These are phyloP conservation scores for Lutjanus erythropterus DNA, from an alignment of 2,113 vertebrate genomes.

Conservation along the genomic window DNA sequence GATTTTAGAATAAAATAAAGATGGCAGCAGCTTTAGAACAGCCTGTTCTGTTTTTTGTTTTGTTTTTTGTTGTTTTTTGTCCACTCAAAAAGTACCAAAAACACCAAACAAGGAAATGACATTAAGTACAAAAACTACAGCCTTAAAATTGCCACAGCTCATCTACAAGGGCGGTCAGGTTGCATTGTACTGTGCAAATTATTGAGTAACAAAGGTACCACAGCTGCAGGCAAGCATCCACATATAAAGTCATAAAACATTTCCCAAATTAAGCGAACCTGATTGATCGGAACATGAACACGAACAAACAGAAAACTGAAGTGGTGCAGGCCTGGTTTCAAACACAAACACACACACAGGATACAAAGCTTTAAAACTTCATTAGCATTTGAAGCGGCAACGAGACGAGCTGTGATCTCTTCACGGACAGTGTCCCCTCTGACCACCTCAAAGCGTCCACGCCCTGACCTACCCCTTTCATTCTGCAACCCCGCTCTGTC, in stretches of 20 bases:
- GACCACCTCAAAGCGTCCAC: slow-evolving; percentile 49
- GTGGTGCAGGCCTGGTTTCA: slow-evolving; percentile 1
- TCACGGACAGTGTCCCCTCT: slow-evolving; percentile 28
- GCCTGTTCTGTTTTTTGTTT: too few relatives aligned
- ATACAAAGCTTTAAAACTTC: slow-evolving; percentile 32
- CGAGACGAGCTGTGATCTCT: slow-evolving; percentile 43
- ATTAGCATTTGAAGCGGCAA: slow-evolving; percentile 52
- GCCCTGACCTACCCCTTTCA: slow-evolving; percentile 30
- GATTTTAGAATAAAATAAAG: too few relatives aligned
- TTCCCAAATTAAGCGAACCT: neutral
- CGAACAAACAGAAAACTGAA: neutral
- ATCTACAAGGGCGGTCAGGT: neutral
- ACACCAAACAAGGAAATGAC: neutral
- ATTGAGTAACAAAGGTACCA: neutral
- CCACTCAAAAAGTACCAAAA: neutral
- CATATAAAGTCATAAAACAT: neutral
- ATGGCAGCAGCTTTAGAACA: too few relatives aligned
- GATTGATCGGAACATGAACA: neutral
- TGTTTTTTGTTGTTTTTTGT: too few relatives aligned
- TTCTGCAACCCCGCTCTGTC: neutral
- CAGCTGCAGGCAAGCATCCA: neutral
- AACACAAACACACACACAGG: neutral
- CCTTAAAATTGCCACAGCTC: neutral
- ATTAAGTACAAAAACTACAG: neutral
- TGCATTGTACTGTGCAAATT: neutral